Conservation (phyloP, 2,888 invertebrate genomes). For the Hololepta plana region DNA sequence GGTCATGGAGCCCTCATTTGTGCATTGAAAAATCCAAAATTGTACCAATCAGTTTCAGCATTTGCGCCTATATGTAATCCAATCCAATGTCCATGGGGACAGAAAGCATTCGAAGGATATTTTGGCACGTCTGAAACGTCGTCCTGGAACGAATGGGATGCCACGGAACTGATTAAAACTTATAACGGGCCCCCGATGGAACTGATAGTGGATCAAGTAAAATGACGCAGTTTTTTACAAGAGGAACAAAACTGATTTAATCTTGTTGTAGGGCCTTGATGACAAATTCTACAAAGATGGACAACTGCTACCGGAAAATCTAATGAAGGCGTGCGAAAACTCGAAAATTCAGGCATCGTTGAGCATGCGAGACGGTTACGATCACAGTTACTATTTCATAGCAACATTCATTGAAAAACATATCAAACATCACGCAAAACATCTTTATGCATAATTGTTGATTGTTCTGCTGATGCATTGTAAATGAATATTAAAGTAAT, state of each 20-base stretch:
- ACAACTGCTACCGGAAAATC: conserved; percentile 70
- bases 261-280: conserved; percentile 46
- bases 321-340: conserved; percentile 53
- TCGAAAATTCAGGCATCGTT: conserved; percentile 50
- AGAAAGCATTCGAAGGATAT: conserved; percentile 68
- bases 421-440: conserved; percentile 71
- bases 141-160: conserved; percentile 73
- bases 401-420: conserved; percentile 86
- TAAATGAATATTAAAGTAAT: no score
- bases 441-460: no score
- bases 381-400: conserved; percentile 91
- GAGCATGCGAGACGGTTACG: conserved; percentile 69
- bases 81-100: conserved; percentile 67
- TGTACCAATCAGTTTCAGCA: conserved; percentile 77
- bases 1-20: conserved; percentile 91
- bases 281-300: conserved; percentile 63
- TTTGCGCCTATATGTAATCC: conserved; percentile 94
- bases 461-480: no score
- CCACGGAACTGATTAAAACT: conserved; percentile 58
- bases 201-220: conserved; percentile 79
- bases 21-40: conserved; percentile 76
- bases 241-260: conserved; percentile 3
- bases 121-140: conserved; percentile 47
- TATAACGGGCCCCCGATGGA: conserved; percentile 73
- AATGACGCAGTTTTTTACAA: conserved; percentile 4